Evolutionary conservation across 2,797 vertebrate species (phyloP).

Genomic region (Danio jaintianensis): DNA sequence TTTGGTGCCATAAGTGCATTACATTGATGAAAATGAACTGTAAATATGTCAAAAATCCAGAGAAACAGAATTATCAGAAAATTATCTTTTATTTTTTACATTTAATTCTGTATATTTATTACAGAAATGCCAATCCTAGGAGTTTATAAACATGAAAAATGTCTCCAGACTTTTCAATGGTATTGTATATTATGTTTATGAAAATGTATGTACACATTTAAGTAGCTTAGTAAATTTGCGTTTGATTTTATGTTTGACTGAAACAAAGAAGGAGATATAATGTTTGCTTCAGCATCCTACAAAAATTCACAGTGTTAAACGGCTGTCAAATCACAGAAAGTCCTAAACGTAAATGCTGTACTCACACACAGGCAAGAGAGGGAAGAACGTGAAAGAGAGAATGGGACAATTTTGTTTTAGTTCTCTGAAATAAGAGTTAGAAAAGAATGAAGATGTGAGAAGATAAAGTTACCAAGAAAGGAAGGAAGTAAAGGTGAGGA

Average conservation of each 20-base stretch:
- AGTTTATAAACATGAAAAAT: background rate
- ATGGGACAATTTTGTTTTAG: background rate
- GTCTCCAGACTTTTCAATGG: background rate
- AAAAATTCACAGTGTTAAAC: conserved; percentile 7
- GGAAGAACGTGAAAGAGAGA: background rate
- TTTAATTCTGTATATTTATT: no score
- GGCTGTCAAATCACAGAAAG: background rate
- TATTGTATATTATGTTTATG: background rate
- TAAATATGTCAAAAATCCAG: no score
- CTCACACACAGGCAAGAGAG: background rate
- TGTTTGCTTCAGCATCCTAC: background rate
- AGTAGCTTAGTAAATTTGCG: background rate
- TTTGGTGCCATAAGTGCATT: no score
- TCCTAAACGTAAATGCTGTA: background rate
- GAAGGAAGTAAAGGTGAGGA: conserved; percentile 35
- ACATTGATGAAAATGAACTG: no score
- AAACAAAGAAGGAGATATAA: background rate
- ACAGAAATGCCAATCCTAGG: no score
- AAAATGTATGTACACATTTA: background rate
- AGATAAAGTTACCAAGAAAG: conserved; percentile 58
- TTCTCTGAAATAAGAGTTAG: conserved; percentile 1
- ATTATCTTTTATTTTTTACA: no score
- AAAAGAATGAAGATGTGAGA: conserved; percentile 43
- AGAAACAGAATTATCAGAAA: no score
- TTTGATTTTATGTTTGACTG: background rate